Evolutionary conservation across 53 echinoderm and acorn worm species (phyloP).

Genomic region (Mesocentrotus franciscanus): DNA sequence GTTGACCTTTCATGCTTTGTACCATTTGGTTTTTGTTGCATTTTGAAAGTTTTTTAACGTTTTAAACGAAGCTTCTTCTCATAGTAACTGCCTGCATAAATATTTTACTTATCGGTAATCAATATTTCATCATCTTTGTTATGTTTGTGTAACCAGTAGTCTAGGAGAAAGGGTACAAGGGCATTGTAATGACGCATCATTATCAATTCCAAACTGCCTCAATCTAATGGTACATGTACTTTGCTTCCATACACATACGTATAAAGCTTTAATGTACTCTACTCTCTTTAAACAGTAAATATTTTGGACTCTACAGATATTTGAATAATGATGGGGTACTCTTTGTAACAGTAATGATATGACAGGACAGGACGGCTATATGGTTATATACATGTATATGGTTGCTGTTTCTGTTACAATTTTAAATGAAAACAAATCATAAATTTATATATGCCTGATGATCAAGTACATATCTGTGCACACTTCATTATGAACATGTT

Average conservation of each 20-base stretch:
- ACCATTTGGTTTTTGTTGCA: neutral
- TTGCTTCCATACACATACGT: neutral
- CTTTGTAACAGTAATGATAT: neutral
- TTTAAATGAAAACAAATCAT: neutral
- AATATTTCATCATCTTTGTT: too few species aligned
- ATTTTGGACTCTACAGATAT: neutral
- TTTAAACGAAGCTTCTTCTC: too few species aligned
- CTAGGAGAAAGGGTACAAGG: neutral
- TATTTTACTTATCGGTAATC: too few species aligned
- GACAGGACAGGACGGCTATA: neutral
- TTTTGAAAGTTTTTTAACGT: neutral
- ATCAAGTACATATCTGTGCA: neutral
- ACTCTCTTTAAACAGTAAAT: neutral
- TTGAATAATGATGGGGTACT: neutral
- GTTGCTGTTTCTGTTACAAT: too few species aligned
- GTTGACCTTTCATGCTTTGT: too few species aligned
- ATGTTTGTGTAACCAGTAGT: too few species aligned
- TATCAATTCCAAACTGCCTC: neutral
- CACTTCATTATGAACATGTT: neutral
- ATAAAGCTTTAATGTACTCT: neutral
- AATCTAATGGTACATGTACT: neutral
- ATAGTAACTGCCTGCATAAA: too few species aligned
- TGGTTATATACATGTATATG: too few species aligned
- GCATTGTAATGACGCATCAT: neutral
- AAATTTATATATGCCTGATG: too few species aligned